Conservation (phyloP, 1,140 invertebrate species). For the Whitmania pigra region DNA sequence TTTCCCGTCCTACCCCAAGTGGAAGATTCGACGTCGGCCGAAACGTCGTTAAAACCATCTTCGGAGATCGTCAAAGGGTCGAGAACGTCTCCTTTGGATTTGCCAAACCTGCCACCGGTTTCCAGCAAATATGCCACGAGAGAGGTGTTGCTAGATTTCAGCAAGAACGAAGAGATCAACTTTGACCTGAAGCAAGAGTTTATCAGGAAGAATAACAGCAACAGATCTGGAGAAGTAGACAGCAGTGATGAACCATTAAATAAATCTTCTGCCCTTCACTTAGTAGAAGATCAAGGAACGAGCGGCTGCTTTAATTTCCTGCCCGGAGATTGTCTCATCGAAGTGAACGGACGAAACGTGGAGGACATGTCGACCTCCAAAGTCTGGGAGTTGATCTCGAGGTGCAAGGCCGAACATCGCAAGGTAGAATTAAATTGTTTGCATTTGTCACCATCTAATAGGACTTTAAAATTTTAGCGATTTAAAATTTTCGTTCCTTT, state of each 20-base stretch:
- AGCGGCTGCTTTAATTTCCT: slow-evolving; percentile 45
- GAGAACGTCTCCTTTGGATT: neutral
- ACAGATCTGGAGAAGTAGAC: neutral
- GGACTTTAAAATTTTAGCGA: too few species aligned
- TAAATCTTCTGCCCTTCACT: neutral
- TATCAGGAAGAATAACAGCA: neutral
- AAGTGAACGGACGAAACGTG: slow-evolving; percentile 75
- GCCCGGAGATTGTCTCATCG: slow-evolving; percentile 78
- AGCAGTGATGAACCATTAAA: neutral
- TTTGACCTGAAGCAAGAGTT: neutral
- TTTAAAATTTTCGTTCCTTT: too few species aligned
- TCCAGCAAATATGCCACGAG: neutral
- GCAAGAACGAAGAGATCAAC: slow-evolving; percentile 1
- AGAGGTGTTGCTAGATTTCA: slow-evolving; percentile 5
- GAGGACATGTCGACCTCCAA: slow-evolving; percentile 76
- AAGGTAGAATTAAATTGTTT: neutral
- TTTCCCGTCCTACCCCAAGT: neutral
- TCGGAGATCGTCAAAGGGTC: neutral
- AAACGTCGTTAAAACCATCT: too few species aligned
- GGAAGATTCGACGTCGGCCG: neutral
- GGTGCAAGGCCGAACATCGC: slow-evolving; percentile 50
- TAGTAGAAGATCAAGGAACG: neutral
- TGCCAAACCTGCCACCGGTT: neutral
- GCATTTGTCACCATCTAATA: too few species aligned
- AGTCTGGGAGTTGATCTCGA: slow-evolving; percentile 79